phyloP scores from a whole-genome alignment of 2,888 invertebrate species.

The Lomographa bimaculata region DNA sequence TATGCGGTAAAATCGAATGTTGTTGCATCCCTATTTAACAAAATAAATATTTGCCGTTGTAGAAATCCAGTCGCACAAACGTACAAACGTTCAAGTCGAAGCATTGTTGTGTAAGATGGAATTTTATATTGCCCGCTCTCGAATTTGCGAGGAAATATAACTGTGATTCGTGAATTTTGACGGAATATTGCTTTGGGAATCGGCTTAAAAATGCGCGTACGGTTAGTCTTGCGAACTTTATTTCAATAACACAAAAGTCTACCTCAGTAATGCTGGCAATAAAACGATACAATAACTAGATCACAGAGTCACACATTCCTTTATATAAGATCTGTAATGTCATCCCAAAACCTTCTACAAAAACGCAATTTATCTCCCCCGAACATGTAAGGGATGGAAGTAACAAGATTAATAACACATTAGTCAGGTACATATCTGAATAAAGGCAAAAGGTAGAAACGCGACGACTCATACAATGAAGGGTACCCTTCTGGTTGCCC shows the following conservation, averaged over 20 bases:
- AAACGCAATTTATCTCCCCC: conserved; percentile 14
- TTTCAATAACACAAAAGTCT: too few relatives aligned
- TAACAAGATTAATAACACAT: conserved; percentile 30
- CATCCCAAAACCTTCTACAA: too few relatives aligned
- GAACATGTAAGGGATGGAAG: conserved; percentile 23
- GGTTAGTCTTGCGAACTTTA: too few relatives aligned
- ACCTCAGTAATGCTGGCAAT: too few relatives aligned
- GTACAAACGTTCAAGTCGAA: conserved; percentile 18
- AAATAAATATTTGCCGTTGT: conserved; percentile 27
- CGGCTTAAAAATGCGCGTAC: conserved; percentile 10
- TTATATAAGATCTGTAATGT: too few relatives aligned
- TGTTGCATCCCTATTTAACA: conserved; percentile 14
- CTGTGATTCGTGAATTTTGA: conserved; percentile 27
- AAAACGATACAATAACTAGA: too few relatives aligned
- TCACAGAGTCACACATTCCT: too few relatives aligned
- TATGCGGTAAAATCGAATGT: too few relatives aligned
- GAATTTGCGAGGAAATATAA: conserved; percentile 27
- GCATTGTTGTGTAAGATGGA: conserved; percentile 34
- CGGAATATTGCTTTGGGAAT: conserved; percentile 17
- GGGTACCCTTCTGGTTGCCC: conserved; percentile 16
- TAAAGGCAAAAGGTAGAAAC: conserved; percentile 17
- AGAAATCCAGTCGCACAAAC: conserved; percentile 19
- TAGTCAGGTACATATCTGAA: conserved; percentile 17
- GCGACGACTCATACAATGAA: conserved; percentile 23
- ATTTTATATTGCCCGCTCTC: conserved; percentile 32